Percentiles rank a stretch among this genome's conserved stretches.
Conservation (phyloP, 1,140 invertebrate genomes). For the Hylaeus anthracinus region DNA sequence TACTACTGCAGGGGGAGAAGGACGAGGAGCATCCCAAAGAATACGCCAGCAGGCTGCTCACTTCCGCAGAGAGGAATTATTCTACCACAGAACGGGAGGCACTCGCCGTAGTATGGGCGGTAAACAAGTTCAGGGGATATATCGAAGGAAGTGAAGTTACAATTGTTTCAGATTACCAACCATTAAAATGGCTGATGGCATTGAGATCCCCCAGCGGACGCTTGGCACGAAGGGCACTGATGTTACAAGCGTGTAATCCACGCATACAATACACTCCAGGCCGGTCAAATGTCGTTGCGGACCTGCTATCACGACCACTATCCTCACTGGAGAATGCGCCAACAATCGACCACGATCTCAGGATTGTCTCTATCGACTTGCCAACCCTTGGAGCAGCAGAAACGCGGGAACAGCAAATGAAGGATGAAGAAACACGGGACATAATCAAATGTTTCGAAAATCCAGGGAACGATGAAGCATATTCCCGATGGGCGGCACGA, state of each 20-base stretch:
- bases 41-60: not conserved
- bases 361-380: no score
- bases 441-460: no score
- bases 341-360: no score
- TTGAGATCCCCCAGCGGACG: not conserved
- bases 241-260: not conserved
- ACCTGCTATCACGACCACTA: not conserved
- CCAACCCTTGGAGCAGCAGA: no score
- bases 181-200: conserved; percentile 27
- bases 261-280: not conserved
- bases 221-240: not conserved
- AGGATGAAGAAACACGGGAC: no score
- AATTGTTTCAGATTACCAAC: conserved; percentile 36
- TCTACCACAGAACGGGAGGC: conserved; percentile 24
- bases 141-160: conserved; percentile 16
- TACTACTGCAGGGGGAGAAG: not conserved
- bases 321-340: no score
- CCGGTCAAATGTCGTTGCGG: not conserved
- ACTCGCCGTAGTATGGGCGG: conserved; percentile 18
- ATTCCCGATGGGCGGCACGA: no score
- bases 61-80: not conserved
- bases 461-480: no score
- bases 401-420: no score
- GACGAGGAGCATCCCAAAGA: not conserved
- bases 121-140: conserved; percentile 37